A percentile compares a stretch with the other conserved stretches of the same genome.
Evolutionary conservation across 2,888 invertebrate genomes (phyloP).

Genomic region (Campaea margaritaria): DNA sequence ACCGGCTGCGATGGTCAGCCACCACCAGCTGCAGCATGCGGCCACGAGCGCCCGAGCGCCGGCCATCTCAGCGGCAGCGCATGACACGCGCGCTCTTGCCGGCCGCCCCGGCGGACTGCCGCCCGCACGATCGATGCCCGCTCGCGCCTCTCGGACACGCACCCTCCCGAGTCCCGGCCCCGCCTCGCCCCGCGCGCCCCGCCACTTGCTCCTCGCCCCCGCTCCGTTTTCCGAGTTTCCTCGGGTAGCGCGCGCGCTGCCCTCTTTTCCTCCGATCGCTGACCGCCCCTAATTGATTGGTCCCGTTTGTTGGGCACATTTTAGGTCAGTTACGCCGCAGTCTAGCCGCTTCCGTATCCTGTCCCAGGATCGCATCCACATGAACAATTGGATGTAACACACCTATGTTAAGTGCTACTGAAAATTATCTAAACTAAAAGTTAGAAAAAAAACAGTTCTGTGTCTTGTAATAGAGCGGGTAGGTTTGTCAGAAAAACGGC

Average conservation of each 20-base stretch:
- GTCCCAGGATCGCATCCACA: slow-evolving; percentile 4
- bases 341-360: slow-evolving; percentile 23
- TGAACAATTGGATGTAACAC: neutral
- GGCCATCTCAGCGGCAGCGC: slow-evolving; percentile 84
- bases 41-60: slow-evolving; percentile 85
- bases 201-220: slow-evolving; percentile 51
- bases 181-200: slow-evolving; percentile 59
- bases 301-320: slow-evolving; percentile 78
- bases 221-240: slow-evolving; percentile 81
- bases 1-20: slow-evolving; percentile 83
- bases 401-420: neutral
- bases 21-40: slow-evolving; percentile 84
- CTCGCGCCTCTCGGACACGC: slow-evolving; percentile 70
- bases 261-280: slow-evolving; percentile 82
- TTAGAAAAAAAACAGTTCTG: no score
- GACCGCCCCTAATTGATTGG: slow-evolving; percentile 85
- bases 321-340: slow-evolving; percentile 74
- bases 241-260: slow-evolving; percentile 86
- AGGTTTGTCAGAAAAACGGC: no score
- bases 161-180: slow-evolving; percentile 74
- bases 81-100: slow-evolving; percentile 84
- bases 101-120: slow-evolving; percentile 84
- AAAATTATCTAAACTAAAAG: neutral
- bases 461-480: no score
- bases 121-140: slow-evolving; percentile 72